Conservation (phyloP, 2,113 vertebrate species). For the Aptenodytes forsteri region DNA sequence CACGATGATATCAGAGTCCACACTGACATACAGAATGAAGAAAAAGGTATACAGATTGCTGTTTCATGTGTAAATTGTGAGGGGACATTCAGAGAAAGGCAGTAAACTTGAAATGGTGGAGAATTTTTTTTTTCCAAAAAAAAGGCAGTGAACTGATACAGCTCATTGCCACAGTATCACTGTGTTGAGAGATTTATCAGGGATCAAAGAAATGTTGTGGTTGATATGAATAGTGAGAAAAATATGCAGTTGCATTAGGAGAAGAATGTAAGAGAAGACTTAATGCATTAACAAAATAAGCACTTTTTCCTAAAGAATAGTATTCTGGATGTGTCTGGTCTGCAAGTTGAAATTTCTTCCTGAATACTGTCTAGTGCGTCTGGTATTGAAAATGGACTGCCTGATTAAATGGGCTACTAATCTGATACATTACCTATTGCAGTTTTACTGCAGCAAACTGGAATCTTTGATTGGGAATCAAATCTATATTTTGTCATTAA, state of each 20-base stretch:
- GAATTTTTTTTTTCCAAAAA: not conserved
- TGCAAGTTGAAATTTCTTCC: not conserved
- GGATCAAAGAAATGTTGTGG: not conserved
- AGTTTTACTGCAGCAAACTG: not conserved
- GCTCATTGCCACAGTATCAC: not conserved
- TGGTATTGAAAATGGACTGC: not conserved
- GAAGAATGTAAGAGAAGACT: not conserved
- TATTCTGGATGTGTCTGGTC: not conserved
- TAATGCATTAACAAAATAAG: not conserved
- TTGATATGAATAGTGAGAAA: not conserved
- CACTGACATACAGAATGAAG: slow-evolving; percentile 85
- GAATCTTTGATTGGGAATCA: not conserved
- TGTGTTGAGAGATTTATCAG: not conserved
- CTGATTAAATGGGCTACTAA: not conserved
- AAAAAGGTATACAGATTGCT: slow-evolving; percentile 74
- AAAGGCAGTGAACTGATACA: not conserved
- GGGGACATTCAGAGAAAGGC: not conserved
- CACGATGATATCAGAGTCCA: slow-evolving; percentile 89
- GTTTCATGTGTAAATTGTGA: not conserved
- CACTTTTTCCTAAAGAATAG: not conserved
- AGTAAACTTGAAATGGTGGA: not conserved
- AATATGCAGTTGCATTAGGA: not conserved
- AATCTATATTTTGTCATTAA: not conserved
- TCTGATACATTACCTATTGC: not conserved
- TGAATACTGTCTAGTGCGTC: not conserved